Evolutionary conservation across 2,888 invertebrate genomes (phyloP), one percentile per base, ranked within the genome.

Genomic region (Pogonocherus hispidulus): DNA sequence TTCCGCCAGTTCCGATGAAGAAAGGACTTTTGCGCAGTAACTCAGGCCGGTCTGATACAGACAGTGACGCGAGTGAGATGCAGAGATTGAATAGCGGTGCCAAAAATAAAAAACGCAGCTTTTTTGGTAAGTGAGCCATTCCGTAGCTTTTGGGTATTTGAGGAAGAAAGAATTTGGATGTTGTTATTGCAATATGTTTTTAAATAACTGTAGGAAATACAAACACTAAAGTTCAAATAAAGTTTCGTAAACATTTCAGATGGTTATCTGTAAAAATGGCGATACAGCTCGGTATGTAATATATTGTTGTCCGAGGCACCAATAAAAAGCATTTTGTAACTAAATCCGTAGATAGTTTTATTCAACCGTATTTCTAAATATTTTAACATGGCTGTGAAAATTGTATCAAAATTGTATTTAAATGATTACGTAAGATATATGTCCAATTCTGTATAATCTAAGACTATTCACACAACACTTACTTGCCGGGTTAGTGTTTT

Each of bases 41-140:
- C 52, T 44, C 64, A 18, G 54, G 68, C 18, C 69, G 84, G 72
- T 89, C 89, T 3, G 92, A 91, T 79, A 91, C 91, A 69, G 92
- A 92, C 82, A 91, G 91, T 80, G 92, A 93, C 81, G 91, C 91
- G 41, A 91, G 91, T 3, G 93, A 93, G 84, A 89, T 92, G 67
- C 91, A 91, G 79, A 87, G 90, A 75, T 84, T 90, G 85, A 71
- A 85, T 78, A 75, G 84, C 89, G 86, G 72, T 84, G 79, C 74
- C 83, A 84, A 76, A 79, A 79, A 73, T 68, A 81, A 79, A 73
- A 78, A 78, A 72, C 73, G 78, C 51, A 76, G 76, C 66, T 70
- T 78, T 47, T 79, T 79, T 69, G 82, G 83, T 80, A 81, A 83
- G 81, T 83, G 74, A 81, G 22, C 62, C 47, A 51, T 54, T n/a